A percentile compares a stretch with the other conserved stretches of the same genome.
Evolutionary conservation across 2,113 vertebrate genomes (phyloP).

Genomic region (Capreolus pygargus): DNA sequence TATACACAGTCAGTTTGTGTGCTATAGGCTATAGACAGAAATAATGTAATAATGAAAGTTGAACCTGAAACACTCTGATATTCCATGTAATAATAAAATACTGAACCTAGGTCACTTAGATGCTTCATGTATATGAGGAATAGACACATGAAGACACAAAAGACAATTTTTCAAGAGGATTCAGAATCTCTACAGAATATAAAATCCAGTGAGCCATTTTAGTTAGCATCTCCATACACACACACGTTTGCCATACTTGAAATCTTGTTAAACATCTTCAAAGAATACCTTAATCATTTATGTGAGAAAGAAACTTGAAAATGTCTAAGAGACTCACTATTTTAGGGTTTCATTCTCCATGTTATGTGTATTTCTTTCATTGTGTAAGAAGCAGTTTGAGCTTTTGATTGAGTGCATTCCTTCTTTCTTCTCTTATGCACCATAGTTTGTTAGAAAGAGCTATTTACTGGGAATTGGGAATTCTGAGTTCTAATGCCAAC

Average conservation of each 20-base stretch:
- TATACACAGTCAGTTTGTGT: conserved; percentile 26
- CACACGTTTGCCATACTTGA: neutral
- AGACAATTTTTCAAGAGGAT: neutral
- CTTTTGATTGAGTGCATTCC: conserved; percentile 1
- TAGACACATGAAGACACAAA: neutral
- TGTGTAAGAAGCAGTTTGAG: neutral
- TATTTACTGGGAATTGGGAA: neutral
- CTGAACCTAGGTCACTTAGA: neutral
- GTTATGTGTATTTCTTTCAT: conserved; percentile 31
- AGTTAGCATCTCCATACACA: neutral
- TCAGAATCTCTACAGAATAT: neutral
- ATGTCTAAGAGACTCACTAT: neutral
- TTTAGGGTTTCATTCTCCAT: conserved; percentile 24
- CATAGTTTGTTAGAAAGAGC: conserved; percentile 1
- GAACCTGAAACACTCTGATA: neutral
- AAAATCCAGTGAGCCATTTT: neutral
- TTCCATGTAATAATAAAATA: neutral
- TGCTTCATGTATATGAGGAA: neutral
- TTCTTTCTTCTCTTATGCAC: neutral
- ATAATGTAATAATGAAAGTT: conserved; percentile 20
- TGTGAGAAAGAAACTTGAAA: conserved; percentile 50
- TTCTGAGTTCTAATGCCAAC: conserved; percentile 11
- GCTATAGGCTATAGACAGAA: neutral
- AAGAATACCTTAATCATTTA: conserved; percentile 39
- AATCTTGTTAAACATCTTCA: conserved; percentile 3